Base-by-base conservation (phyloP, 2,113 vertebrate species). In the Pseudorectes ferrugineus region DNA sequence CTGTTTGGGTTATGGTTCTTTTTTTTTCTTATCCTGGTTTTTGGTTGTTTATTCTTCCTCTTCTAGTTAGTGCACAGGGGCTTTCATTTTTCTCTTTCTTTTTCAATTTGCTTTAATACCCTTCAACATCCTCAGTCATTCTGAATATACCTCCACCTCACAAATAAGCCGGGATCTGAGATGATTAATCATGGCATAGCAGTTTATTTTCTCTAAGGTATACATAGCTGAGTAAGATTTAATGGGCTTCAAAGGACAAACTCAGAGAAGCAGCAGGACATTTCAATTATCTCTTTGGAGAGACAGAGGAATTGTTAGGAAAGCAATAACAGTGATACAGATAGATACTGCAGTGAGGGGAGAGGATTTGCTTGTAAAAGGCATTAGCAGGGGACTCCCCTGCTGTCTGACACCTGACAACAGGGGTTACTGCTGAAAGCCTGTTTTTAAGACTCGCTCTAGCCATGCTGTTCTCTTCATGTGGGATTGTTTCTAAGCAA, bases 121-220 rank as follows among this genome's bases (percentile, higher is more conserved):
- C 35, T 85, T 91, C 78, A 85, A 12, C 2, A 4, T 77, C 67
- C 66, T 79, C 31, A 57, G 48, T 72, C 79, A 67, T 70, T 88
- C 73, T 85, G 35, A 49, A 22, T 43, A 31, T 46, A 73, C 77
- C 71, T 83, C 63, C 58, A 71, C 72, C 63, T 88, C 74, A 19
- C 61, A 92, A 88, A 65, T 67, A 48, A 52, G 43, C 71, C 51
- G 59, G 61, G 63, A 86, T 78, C 49, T 3, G 21, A 94, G 72
- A 45, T 65, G 79, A 94, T 96, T 95, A 80, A 85, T 92, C 55
- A 12, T 84, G 65, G 68, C 65, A 26, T 20, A 80, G 55, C 20
- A 58, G 85, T 88, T 93, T 94, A 90, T 85, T 94, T 92, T 93
- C 92, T 93, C 42, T 35, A 36, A 95, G 89, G 78, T 83, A 62